phyloP scores from a whole-genome alignment of 1,140 invertebrate species.

The Periplaneta americana region DNA sequence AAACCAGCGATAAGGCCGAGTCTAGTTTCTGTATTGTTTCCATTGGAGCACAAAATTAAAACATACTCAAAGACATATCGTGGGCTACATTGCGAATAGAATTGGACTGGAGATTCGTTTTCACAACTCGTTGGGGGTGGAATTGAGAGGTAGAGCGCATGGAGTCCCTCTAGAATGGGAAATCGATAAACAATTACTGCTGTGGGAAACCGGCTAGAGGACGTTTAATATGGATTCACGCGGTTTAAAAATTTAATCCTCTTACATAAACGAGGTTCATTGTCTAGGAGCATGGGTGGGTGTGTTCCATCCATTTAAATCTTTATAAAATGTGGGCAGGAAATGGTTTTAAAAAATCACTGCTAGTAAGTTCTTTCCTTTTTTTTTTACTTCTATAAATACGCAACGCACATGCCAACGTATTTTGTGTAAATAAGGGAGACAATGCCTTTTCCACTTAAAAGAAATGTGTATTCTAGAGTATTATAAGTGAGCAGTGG shows the following conservation, averaged over 20 bases:
- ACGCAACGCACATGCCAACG: background rate
- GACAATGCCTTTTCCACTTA: no score
- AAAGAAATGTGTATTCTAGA: no score
- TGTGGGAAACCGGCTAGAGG: background rate
- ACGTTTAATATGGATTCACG: background rate
- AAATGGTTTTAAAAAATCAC: background rate
- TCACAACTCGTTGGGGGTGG: background rate
- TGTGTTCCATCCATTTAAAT: background rate
- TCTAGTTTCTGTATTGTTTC: no score
- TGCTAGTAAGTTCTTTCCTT: background rate
- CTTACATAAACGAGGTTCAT: background rate
- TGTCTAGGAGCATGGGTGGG: background rate
- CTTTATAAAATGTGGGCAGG: background rate
- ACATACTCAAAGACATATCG: background rate
- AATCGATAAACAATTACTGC: background rate
- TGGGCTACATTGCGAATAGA: background rate
- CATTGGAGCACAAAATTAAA: background rate
- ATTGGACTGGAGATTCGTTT: background rate
- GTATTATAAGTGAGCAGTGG: no score
- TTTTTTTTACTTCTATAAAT: background rate
- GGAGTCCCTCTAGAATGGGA: background rate
- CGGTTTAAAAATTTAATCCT: background rate
- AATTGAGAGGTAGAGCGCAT: background rate
- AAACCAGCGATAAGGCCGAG: no score
- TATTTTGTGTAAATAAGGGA: no score